Evolutionary conservation across 2,888 invertebrate genomes (phyloP).

Genomic region (Lepidocyrtoides sp.): DNA sequence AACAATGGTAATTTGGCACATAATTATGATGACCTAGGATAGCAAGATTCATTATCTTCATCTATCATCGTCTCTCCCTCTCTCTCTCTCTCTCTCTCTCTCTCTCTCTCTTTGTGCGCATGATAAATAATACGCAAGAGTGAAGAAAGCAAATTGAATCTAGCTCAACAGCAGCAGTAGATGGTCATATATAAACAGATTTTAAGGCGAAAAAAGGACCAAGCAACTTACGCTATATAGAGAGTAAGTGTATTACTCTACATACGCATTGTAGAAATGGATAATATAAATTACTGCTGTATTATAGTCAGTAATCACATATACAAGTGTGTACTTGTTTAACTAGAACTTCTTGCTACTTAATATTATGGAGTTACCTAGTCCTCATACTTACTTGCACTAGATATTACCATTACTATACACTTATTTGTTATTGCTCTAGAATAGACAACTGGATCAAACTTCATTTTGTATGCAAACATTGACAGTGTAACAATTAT

Average conservation of each 20-base stretch:
- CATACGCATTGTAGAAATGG: neutral
- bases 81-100: too few relatives aligned
- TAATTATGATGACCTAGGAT: conserved; percentile 71
- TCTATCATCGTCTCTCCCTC: conserved; percentile 22
- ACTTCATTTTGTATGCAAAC: neutral
- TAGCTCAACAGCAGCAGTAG: neutral
- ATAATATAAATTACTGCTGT: too few relatives aligned
- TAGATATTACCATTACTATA: neutral
- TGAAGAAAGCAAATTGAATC: conserved; percentile 6
- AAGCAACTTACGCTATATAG: conserved; percentile 19
- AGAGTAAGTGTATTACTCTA: neutral
- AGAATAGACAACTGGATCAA: conserved; percentile 29
- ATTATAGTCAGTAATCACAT: too few relatives aligned
- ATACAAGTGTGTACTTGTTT: neutral
- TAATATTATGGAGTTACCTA: conserved; percentile 23
- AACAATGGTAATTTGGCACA: conserved; percentile 64
- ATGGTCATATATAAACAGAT: neutral
- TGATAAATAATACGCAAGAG: neutral
- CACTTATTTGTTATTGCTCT: neutral
- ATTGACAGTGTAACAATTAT: neutral
- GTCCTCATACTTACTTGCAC: neutral
- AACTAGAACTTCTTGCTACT: conserved; percentile 31
- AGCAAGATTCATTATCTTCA: conserved; percentile 52
- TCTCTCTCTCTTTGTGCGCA: too few relatives aligned
- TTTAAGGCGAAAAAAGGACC: conserved; percentile 33